Base-by-base conservation (phyloP, 2,888 invertebrate genomes). In the Chrysomela aeneicollis region DNA sequence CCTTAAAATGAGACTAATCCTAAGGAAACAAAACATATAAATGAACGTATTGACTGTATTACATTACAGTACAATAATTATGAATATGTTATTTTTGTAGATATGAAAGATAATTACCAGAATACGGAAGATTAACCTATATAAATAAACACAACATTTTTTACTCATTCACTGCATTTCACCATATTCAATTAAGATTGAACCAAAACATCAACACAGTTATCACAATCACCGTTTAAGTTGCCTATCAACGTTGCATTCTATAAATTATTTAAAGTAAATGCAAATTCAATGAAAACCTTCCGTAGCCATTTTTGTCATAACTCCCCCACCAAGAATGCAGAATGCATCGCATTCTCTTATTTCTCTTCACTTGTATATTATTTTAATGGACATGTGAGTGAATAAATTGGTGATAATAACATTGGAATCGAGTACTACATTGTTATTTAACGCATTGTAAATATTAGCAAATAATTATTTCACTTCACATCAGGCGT, bases 281-380 rank as follows among this genome's bases (percentile, higher is more conserved):
- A 76, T 57, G 70, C 75, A 72, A 78, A 77, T 78, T 79, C 78
- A 78, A 72, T 74, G 74, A 77, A 79, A 79, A 79, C 77, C 78
- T 79, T 78, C 75, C 78, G 81, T 79, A 79, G 83, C 83, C 83
- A 83, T 83, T 80, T 82, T 82, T 76, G 71, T 77, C 68, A 67
- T 69, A 73, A 78, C 81, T 80, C 82, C 82, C 82, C 82, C 82
- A 81, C 81, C 74, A 68, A 71, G 73, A 64, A 62, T 62, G 60
- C 50, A 19, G 49, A 58, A 51, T 53, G 32, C 18, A 54, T 35
- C 12, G 35, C 35, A 35, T 35, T 35, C 35, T 6, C 32, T 9
- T 35, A 9, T 10, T 35, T 35, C 10, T 42, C 15, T 22, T 15
- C 17, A 26, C 52, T 12, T 19, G 49, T 15, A 6, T 18, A 10